Percentiles rank a stretch among this genome's conserved stretches.
Conservation (phyloP, 2,797 vertebrate species). For the Sylvilagus floridanus region DNA sequence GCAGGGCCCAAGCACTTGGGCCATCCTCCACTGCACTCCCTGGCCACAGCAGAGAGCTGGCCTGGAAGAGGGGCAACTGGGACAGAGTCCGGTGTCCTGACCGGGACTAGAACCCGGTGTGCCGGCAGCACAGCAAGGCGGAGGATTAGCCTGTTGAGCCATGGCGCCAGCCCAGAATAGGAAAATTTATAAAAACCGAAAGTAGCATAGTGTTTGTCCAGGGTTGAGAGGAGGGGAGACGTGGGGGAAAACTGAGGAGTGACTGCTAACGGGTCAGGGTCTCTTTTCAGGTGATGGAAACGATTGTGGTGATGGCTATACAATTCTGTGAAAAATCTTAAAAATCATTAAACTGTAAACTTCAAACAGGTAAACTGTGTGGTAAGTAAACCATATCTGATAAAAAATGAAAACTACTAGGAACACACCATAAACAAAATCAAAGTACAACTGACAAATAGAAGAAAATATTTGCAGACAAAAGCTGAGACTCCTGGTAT, state of each 20-base stretch:
- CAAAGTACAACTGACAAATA: not conserved
- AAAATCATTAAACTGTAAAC: no score
- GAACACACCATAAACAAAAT: not conserved
- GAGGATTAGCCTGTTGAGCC: no score
- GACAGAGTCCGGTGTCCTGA: no score
- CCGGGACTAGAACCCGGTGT: no score
- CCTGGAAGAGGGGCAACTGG: no score
- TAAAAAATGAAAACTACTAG: conserved; percentile 27
- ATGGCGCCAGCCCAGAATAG: no score
- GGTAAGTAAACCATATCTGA: not conserved
- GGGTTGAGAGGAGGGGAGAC: not conserved
- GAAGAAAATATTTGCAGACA: conserved; percentile 20
- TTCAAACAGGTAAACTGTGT: not conserved
- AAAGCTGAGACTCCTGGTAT: not conserved
- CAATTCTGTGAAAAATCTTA: not conserved
- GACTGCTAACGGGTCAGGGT: not conserved
- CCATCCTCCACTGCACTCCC: no score
- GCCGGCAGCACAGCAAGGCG: no score
- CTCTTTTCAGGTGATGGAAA: not conserved
- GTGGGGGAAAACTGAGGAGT: not conserved
- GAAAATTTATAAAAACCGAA: not conserved
- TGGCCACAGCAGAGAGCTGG: no score
- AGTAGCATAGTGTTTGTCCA: not conserved
- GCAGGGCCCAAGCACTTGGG: no score
- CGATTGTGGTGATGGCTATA: not conserved